Evolutionary conservation across 2,797 vertebrate genomes (phyloP).

Genomic region (Cottoperca gobio): DNA sequence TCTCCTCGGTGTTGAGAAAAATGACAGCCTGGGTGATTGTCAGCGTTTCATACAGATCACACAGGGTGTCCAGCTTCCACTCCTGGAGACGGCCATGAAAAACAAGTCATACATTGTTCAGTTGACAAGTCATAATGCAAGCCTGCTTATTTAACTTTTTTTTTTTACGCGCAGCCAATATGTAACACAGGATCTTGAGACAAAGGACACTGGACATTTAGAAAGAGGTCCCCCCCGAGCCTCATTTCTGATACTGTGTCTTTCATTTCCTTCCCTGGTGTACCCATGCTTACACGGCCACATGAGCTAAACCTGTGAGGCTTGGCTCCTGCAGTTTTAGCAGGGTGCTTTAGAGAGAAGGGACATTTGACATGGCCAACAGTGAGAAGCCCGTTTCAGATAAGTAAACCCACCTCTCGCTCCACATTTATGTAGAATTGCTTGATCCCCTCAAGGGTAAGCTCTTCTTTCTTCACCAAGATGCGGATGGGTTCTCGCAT

Average conservation of each 20-base stretch:
- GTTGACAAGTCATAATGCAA: background rate
- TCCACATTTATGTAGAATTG: slow-evolving; percentile 99
- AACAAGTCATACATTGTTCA: background rate
- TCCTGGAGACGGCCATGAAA: slow-evolving; percentile 81
- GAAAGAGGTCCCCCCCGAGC: slow-evolving; percentile 94
- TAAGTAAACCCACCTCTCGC: slow-evolving; percentile 86
- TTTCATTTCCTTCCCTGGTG: slow-evolving; percentile 89
- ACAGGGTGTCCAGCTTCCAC: slow-evolving; percentile 98
- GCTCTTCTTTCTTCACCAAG: slow-evolving; percentile 98
- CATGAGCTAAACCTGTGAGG: slow-evolving; percentile 82
- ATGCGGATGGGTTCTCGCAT: slow-evolving; percentile 99
- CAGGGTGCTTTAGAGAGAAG: slow-evolving; percentile 94
- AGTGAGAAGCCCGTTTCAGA: background rate
- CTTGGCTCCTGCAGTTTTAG: slow-evolving; percentile 87
- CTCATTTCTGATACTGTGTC: slow-evolving; percentile 85
- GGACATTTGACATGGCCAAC: background rate
- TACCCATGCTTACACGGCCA: slow-evolving; percentile 92
- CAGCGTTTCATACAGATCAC: slow-evolving; percentile 97
- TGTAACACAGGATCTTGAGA: slow-evolving; percentile 91
- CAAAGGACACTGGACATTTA: slow-evolving; percentile 94
- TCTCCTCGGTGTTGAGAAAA: slow-evolving; percentile 98
- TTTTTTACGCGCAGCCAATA: accelerated
- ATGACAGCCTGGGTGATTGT: slow-evolving; percentile 99
- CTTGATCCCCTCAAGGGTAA: slow-evolving; percentile 99
- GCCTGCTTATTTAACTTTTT: background rate